Evolutionary conservation across 2,113 vertebrate species (phyloP).

Genomic region (Orthonyx spaldingii): DNA sequence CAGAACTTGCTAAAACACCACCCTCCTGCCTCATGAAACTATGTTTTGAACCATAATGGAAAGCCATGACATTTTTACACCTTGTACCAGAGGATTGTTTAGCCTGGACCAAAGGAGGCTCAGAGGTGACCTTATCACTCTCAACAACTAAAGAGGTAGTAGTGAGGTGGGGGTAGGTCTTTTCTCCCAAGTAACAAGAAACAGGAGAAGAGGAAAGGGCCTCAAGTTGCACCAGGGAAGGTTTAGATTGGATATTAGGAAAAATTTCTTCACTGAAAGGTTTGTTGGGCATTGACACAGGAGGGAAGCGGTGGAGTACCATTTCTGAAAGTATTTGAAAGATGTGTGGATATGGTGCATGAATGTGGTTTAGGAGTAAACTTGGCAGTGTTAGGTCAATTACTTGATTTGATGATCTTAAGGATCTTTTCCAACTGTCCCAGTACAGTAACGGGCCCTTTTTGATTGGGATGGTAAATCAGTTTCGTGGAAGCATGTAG

Average conservation of each 20-base stretch:
- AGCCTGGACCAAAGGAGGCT: not conserved
- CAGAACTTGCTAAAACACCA: not conserved
- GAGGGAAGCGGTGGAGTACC: not conserved
- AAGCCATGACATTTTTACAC: not conserved
- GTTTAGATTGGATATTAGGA: not conserved
- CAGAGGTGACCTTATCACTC: not conserved
- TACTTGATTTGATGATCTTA: not conserved
- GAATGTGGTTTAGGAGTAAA: not conserved
- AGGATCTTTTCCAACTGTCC: not conserved
- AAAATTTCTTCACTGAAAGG: not conserved
- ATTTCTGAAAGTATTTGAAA: not conserved
- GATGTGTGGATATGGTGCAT: accelerated
- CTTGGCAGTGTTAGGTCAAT: not conserved
- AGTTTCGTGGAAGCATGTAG: not conserved
- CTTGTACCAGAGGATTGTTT: not conserved
- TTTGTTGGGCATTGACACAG: not conserved
- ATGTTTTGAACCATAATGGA: not conserved
- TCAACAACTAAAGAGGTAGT: not conserved
- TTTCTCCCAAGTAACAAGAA: not conserved
- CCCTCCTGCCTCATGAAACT: not conserved
- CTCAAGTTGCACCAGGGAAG: not conserved
- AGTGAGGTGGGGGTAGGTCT: not conserved
- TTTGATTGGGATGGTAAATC: not conserved
- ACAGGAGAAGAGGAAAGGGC: not conserved
- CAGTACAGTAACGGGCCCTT: accelerated